Conservation (phyloP, 2,888 invertebrate genomes). For the Troilus luridus region DNA sequence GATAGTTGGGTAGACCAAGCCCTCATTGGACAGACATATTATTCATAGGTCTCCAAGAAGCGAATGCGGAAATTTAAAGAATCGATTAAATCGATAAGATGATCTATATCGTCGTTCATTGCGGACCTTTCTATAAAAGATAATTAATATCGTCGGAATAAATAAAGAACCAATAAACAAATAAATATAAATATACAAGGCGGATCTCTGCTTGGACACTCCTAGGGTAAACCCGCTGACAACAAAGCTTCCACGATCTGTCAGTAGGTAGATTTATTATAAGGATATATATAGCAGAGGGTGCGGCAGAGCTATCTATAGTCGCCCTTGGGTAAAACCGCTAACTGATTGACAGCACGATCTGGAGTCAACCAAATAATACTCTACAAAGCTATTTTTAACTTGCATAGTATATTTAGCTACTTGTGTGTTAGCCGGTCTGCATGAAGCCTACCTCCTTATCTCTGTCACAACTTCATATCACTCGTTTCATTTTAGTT, state of each 20-base stretch:
- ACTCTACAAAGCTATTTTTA: no score
- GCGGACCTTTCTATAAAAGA: background rate
- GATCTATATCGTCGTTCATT: background rate
- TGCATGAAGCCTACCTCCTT: no score
- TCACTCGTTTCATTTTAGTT: no score
- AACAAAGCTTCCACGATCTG: slow-evolving; percentile 1
- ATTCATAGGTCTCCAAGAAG: background rate
- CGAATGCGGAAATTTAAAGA: background rate
- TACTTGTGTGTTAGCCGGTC: no score
- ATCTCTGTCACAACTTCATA: no score
- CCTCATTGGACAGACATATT: background rate
- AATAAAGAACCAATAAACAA: background rate
- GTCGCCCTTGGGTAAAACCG: background rate
- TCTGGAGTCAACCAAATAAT: background rate
- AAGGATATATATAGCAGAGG: background rate
- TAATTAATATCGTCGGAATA: background rate
- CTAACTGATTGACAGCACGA: background rate
- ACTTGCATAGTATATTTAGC: no score
- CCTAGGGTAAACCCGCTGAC: background rate
- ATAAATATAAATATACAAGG: background rate
- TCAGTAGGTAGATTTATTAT: background rate
- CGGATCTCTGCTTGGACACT: background rate
- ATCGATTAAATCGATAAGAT: background rate
- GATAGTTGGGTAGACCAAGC: no score
- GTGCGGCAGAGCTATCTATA: background rate